phyloP scores from a whole-genome alignment of 2,113 vertebrate genomes.

The Azemiops feae region DNA sequence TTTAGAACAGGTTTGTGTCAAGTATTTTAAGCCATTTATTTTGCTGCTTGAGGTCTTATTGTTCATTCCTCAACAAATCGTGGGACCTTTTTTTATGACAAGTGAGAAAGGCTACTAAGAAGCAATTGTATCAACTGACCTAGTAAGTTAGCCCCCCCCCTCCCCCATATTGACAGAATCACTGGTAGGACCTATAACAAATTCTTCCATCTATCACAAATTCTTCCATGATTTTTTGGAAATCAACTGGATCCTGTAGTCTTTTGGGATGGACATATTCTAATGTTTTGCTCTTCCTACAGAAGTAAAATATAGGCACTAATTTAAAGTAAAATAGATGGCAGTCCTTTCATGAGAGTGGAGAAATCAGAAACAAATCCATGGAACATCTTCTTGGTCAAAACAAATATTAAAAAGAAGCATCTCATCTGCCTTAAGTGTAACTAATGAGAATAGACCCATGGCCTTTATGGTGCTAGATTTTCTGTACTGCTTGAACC shows the following conservation, averaged over 20 bases:
- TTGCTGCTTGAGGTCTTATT: neutral
- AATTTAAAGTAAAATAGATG: neutral
- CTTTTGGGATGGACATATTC: neutral
- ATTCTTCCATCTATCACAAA: neutral
- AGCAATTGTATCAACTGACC: neutral
- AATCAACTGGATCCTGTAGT: neutral
- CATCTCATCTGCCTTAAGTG: neutral
- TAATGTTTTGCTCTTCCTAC: neutral
- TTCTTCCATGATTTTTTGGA: neutral
- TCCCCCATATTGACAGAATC: neutral
- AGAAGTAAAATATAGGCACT: neutral
- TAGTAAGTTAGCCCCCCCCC: neutral
- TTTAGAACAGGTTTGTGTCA: neutral
- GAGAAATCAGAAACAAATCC: neutral
- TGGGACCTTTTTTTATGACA: neutral
- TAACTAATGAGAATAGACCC: neutral
- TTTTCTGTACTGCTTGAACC: neutral
- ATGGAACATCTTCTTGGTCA: neutral
- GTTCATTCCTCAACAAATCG: neutral
- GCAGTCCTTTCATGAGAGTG: neutral
- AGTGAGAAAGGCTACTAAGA: neutral
- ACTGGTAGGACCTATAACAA: neutral
- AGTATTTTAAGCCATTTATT: neutral
- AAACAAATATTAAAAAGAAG: neutral
- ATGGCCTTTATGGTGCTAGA: neutral